Conservation (phyloP, 2,797 vertebrate species). For the Darevskia nairensis region DNA sequence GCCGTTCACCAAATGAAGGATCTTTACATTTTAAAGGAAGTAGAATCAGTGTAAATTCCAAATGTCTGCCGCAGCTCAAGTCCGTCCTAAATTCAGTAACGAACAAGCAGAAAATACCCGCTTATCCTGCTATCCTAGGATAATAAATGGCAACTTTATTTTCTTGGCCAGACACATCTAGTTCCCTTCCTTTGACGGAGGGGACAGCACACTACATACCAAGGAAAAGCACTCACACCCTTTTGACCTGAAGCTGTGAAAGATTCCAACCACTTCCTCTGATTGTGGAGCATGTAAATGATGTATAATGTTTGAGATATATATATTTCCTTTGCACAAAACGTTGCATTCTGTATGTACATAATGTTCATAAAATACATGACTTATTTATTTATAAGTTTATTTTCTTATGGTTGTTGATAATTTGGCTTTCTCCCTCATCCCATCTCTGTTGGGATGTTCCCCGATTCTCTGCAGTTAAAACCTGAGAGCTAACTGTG, state of each 20-base stretch:
- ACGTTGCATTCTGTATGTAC: conserved; percentile 34
- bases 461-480: neutral
- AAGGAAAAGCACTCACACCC: neutral
- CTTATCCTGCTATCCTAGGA: neutral
- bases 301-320: neutral
- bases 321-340: conserved; percentile 43
- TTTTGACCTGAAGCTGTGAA: conserved; percentile 8
- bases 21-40: neutral
- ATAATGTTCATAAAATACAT: conserved; percentile 22
- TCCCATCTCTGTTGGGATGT: too few relatives aligned
- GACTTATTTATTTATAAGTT: conserved; percentile 71
- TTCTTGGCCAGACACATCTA: conserved; percentile 1
- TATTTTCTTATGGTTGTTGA: conserved; percentile 5
- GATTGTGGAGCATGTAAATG: conserved; percentile 23
- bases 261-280: neutral
- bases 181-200: neutral
- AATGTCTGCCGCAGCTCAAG: neutral
- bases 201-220: neutral
- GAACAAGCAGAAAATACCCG: neutral
- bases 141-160: neutral
- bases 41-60: neutral
- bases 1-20: neutral
- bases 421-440: neutral
- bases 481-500: neutral
- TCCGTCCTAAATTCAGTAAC: neutral